phyloP scores from a whole-genome alignment of 2,113 vertebrate species.

The Ciconia maguari region DNA sequence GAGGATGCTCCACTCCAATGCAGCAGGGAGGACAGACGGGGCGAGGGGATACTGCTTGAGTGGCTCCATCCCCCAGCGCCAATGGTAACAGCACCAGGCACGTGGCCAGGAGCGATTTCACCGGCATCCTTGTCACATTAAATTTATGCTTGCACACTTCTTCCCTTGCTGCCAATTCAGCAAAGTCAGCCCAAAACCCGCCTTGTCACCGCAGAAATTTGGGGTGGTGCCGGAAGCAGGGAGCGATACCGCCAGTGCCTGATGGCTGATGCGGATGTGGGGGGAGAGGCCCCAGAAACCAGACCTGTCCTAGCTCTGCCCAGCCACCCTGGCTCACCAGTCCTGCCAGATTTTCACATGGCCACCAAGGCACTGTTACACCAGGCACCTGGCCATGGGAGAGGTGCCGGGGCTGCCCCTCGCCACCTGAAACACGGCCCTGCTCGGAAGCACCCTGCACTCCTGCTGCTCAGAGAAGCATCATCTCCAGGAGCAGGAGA shows the following conservation, averaged over 20 bases:
- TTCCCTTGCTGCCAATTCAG: not conserved
- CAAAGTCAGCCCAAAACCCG: not conserved
- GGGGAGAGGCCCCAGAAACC: not conserved
- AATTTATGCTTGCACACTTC: not conserved
- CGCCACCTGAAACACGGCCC: not conserved
- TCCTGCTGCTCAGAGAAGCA: not conserved
- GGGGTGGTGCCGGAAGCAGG: not conserved
- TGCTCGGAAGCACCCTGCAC: fast-evolving
- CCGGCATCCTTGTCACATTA: not conserved
- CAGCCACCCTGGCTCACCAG: not conserved
- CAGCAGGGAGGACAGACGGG: not conserved
- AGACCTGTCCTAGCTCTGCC: not conserved
- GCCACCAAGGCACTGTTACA: not conserved
- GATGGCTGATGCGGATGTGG: not conserved
- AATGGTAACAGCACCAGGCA: not conserved
- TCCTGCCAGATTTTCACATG: not conserved
- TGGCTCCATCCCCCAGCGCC: not conserved
- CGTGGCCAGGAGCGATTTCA: not conserved
- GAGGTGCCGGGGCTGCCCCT: not conserved
- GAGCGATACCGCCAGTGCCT: fast-evolving
- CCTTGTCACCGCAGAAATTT: not conserved
- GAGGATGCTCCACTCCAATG: not conserved
- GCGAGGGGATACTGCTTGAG: fast-evolving
- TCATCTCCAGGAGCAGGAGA: not conserved
- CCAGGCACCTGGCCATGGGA: fast-evolving